phyloP scores from a whole-genome alignment of 1,140 invertebrate species.

The Trichonephila clavipes region DNA sequence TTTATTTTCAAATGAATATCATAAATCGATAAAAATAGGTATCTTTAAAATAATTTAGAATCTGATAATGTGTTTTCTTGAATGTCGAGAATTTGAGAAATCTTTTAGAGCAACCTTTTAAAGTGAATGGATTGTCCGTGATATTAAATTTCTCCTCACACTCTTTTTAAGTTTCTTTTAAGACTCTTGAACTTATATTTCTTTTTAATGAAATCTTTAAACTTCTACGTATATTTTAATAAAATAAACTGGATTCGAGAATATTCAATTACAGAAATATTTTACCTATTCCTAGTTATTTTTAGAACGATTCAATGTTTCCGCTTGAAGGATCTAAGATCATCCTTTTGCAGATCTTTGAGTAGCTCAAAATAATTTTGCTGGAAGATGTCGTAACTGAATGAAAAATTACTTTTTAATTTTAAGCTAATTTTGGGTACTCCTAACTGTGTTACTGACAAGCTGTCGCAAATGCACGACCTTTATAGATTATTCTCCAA shows the following conservation, averaged over 20 bases:
- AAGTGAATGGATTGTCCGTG: too few relatives aligned
- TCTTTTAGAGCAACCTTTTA: too few relatives aligned
- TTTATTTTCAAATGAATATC: too few relatives aligned
- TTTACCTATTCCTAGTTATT: neutral
- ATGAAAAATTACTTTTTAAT: slow-evolving; percentile 71
- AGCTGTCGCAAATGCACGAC: slow-evolving; percentile 60
- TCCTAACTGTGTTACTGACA: slow-evolving; percentile 50
- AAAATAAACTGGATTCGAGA: neutral
- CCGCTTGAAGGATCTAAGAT: neutral
- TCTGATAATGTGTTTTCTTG: too few relatives aligned
- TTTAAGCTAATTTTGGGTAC: slow-evolving; percentile 52
- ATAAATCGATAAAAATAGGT: neutral
- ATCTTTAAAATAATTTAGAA: too few relatives aligned
- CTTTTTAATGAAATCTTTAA: neutral
- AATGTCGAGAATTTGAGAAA: too few relatives aligned
- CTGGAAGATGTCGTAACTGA: slow-evolving; percentile 29
- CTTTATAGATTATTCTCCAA: slow-evolving; percentile 65
- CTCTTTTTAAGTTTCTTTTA: too few relatives aligned
- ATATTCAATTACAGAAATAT: neutral
- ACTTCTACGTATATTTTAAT: neutral
- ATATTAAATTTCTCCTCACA: too few relatives aligned
- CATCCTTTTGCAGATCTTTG: neutral
- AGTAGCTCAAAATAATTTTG: slow-evolving; percentile 3
- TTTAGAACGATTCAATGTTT: neutral
- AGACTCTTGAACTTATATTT: neutral